phyloP scores from a whole-genome alignment of 2,113 vertebrate genomes.

The Dunckerocampus dactyliophorus region DNA sequence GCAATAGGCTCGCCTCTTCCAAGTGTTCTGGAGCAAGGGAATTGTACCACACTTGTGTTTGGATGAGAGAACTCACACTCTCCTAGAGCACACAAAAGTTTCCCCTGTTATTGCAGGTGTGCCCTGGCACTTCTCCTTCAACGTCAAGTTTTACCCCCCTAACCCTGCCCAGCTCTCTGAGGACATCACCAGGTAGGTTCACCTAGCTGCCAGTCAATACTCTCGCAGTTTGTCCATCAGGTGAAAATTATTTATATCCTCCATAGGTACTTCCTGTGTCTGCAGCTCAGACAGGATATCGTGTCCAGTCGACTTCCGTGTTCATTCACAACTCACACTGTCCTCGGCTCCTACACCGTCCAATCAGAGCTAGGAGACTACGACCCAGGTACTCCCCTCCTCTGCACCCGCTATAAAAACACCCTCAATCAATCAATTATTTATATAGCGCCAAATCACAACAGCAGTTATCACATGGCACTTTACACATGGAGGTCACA shows the following conservation, averaged over 20 bases:
- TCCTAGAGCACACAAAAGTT: too few species aligned
- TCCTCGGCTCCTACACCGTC: conserved; percentile 90
- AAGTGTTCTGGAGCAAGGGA: too few species aligned
- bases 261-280: conserved; percentile 92
- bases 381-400: conserved; percentile 63
- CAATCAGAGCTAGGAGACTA: conserved; percentile 96
- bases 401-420: background rate
- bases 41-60: too few species aligned
- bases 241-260: conserved; percentile 10
- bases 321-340: conserved; percentile 87
- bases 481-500: too few species aligned
- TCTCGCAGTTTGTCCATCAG: background rate
- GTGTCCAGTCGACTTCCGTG: conserved; percentile 89
- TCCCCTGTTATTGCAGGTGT: conserved; percentile 74
- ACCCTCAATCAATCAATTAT: too few species aligned
- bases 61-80: background rate
- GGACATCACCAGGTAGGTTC: conserved; percentile 90
- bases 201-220: conserved; percentile 2
- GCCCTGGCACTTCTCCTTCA: conserved; percentile 93
- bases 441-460: too few species aligned
- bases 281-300: conserved; percentile 91
- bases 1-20: too few species aligned
- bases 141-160: conserved; percentile 96
- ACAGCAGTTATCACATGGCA: too few species aligned
- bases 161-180: conserved; percentile 92